Evolutionary conservation across 2,797 vertebrate genomes (phyloP).

Genomic region (Ptychobarbus kaznakovi): DNA sequence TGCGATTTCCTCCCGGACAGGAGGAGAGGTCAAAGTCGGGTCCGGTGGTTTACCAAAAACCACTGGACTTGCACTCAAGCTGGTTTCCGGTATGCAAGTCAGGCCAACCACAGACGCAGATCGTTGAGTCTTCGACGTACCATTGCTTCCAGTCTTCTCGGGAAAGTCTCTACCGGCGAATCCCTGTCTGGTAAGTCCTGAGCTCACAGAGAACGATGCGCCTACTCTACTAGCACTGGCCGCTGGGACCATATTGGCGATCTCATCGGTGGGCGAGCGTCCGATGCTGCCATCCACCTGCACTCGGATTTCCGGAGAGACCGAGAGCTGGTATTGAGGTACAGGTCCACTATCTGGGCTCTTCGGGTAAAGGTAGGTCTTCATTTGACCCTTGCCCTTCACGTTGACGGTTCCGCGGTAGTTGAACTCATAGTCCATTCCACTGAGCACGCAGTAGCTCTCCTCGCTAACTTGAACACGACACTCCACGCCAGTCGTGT

Average conservation of each 20-base stretch:
- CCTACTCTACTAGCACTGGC: slow-evolving; percentile 4
- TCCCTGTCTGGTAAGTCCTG: slow-evolving; percentile 53
- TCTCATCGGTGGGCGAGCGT: slow-evolving; percentile 95
- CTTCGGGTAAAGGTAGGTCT: slow-evolving; percentile 95
- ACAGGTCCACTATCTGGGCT: slow-evolving; percentile 86
- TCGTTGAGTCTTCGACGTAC: slow-evolving; percentile 61
- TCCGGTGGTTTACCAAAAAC: slow-evolving; percentile 36
- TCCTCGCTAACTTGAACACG: slow-evolving; percentile 97
- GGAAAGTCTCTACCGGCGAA: slow-evolving; percentile 51
- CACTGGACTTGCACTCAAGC: slow-evolving; percentile 55
- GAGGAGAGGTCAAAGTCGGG: slow-evolving; percentile 52
- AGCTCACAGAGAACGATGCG: slow-evolving; percentile 48
- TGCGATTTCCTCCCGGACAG: slow-evolving; percentile 48
- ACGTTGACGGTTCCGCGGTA: slow-evolving; percentile 97
- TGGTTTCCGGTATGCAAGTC: slow-evolving; percentile 64
- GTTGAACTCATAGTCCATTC: slow-evolving; percentile 95
- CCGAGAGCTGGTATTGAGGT: slow-evolving; percentile 94
- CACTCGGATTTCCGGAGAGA: slow-evolving; percentile 94
- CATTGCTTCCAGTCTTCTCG: slow-evolving; percentile 45
- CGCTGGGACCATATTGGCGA: slow-evolving; percentile 87
- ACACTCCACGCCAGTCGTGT: slow-evolving; percentile 95
- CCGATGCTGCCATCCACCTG: slow-evolving; percentile 99
- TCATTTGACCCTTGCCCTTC: slow-evolving; percentile 98
- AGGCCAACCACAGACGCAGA: slow-evolving; percentile 69
- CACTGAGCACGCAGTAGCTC: slow-evolving; percentile 87